Evolutionary conservation across 1,140 invertebrate species (phyloP).

Genomic region (Prorops nasuta): DNA sequence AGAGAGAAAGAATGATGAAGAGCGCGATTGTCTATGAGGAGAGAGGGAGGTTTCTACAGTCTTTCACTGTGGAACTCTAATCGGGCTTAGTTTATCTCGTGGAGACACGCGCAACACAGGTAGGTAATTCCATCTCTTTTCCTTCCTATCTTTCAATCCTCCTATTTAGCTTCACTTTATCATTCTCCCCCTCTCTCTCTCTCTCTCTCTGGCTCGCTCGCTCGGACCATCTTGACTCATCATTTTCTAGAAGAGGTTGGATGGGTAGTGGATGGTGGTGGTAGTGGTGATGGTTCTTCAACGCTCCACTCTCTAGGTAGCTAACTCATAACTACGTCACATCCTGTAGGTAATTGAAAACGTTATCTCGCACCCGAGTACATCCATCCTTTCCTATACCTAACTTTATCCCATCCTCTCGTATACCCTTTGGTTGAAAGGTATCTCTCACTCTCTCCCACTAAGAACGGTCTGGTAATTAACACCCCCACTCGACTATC

Average conservation of each 20-base stretch:
- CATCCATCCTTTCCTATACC: slow-evolving; percentile 36
- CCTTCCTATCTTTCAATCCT: slow-evolving; percentile 1
- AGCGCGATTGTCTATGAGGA: too few species aligned
- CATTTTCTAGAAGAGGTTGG: slow-evolving; percentile 40
- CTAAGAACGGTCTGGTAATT: slow-evolving; percentile 45
- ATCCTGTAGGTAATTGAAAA: slow-evolving; percentile 59
- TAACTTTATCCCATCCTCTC: slow-evolving; percentile 10
- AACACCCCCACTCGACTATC: slow-evolving; percentile 45
- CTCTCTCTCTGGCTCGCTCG: slow-evolving; percentile 17
- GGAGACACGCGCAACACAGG: slow-evolving; percentile 36
- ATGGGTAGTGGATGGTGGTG: slow-evolving; percentile 15
- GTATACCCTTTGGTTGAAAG: slow-evolving; percentile 28
- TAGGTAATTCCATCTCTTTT: slow-evolving; percentile 24
- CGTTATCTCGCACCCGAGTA: slow-evolving; percentile 52
- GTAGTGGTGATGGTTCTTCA: background rate
- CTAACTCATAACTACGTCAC: slow-evolving; percentile 57
- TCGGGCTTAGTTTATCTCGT: slow-evolving; percentile 46
- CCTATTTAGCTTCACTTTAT: slow-evolving; percentile 1
- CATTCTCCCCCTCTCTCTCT: slow-evolving; percentile 15
- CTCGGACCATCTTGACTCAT: slow-evolving; percentile 43
- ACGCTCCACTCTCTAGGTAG: slow-evolving; percentile 37
- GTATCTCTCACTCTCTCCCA: slow-evolving; percentile 12
- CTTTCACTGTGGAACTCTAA: slow-evolving; percentile 17
- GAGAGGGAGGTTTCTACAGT: background rate
- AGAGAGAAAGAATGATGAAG: too few species aligned